Evolutionary conservation across 2,888 invertebrate genomes (phyloP).

Genomic region (Meliscaeva auricollis): DNA sequence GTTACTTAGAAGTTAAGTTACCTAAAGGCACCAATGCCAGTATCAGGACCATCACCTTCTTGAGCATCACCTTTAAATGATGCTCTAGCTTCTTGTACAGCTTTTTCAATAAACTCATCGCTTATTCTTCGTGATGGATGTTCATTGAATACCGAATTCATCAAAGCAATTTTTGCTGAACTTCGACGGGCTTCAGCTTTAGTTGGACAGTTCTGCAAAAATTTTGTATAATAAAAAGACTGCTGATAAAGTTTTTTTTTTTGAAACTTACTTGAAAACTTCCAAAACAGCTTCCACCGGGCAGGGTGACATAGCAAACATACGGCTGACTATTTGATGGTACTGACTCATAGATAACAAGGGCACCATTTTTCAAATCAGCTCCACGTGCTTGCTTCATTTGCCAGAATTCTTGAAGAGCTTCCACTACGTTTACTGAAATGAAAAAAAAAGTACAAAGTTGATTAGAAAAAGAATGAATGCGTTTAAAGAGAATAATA

Average conservation of each 20-base stretch:
- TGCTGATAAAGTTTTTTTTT: conserved; percentile 4
- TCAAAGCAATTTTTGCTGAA: conserved; percentile 97
- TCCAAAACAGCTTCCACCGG: conserved; percentile 97
- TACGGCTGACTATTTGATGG: conserved; percentile 96
- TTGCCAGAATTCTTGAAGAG: conserved; percentile 98
- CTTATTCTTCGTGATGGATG: conserved; percentile 96
- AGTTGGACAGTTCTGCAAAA: conserved; percentile 92
- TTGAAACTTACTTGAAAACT: conserved; percentile 94
- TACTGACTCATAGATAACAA: conserved; percentile 97
- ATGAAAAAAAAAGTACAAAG: too few relatives aligned
- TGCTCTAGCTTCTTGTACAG: conserved; percentile 95
- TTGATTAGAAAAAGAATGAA: conserved; percentile 54
- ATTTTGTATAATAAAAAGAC: background rate
- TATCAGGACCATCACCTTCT: conserved; percentile 88
- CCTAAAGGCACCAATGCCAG: conserved; percentile 90
- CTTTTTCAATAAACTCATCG: conserved; percentile 97
- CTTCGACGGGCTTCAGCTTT: conserved; percentile 97
- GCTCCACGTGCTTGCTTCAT: conserved; percentile 96
- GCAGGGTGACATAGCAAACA: conserved; percentile 97
- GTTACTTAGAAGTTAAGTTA: conserved; percentile 76
- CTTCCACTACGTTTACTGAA: conserved; percentile 97
- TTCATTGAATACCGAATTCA: conserved; percentile 98
- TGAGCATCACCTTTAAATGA: conserved; percentile 89
- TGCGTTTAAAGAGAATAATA: too few relatives aligned
- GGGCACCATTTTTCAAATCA: conserved; percentile 93